Evolutionary conservation across 2,797 vertebrate species (phyloP).

Genomic region (Nyctalus aviator): DNA sequence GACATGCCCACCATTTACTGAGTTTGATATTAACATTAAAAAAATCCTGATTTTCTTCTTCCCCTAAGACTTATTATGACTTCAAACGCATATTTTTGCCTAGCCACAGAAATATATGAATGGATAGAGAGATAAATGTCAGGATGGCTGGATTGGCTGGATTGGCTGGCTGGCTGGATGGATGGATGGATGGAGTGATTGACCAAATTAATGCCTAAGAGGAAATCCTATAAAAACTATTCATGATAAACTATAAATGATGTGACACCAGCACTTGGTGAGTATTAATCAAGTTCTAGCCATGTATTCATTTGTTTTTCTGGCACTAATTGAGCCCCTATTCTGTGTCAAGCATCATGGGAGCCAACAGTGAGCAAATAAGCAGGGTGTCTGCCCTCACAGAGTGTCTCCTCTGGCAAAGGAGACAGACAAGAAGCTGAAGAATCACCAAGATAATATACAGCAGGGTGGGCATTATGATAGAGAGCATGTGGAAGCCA

Average conservation of each 20-base stretch:
- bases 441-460: fast-evolving
- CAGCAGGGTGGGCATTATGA: too few relatives aligned
- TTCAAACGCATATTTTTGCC: not conserved
- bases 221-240: not conserved
- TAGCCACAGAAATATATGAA: not conserved
- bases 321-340: not conserved
- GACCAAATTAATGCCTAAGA: not conserved
- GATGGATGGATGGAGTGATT: not conserved
- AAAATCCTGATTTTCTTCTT: not conserved
- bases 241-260: not conserved
- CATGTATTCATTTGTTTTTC: not conserved
- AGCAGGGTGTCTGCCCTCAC: not conserved
- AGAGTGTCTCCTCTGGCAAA: not conserved
- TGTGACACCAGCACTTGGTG: not conserved
- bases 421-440: not conserved
- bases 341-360: not conserved
- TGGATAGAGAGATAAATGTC: not conserved
- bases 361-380: not conserved
- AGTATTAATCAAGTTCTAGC: not conserved
- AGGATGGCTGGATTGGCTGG: not conserved
- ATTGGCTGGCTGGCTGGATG: not conserved
- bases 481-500: not conserved
- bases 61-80: not conserved
- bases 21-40: not conserved
- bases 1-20: not conserved